Evolutionary conservation across 2,888 invertebrate genomes (phyloP).

Genomic region (Andricus quercusramuli): DNA sequence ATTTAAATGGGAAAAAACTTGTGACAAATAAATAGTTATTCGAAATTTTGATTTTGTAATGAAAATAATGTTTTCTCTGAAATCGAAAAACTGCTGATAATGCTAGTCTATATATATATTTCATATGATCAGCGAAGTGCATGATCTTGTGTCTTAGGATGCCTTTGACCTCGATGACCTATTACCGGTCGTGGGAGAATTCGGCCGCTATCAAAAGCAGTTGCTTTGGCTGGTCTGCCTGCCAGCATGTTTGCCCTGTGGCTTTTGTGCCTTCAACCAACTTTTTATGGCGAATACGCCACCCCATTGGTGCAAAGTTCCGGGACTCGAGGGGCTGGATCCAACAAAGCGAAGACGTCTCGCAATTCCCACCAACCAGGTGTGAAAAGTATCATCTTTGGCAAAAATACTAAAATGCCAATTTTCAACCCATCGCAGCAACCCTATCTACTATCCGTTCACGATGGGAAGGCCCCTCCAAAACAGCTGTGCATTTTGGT

Average conservation of each 20-base stretch:
- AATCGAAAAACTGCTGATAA: no score
- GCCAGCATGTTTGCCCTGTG: slow-evolving; percentile 93
- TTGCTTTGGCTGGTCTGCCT: slow-evolving; percentile 92
- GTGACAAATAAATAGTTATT: no score
- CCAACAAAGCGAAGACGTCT: slow-evolving; percentile 80
- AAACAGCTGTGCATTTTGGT: no score
- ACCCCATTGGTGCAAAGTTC: slow-evolving; percentile 91
- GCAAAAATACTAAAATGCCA: not conserved
- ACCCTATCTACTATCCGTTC: no score
- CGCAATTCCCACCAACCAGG: slow-evolving; percentile 82
- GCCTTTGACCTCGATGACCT: slow-evolving; percentile 91
- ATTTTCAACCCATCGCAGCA: not conserved
- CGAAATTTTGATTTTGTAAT: no score
- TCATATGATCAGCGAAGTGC: not conserved
- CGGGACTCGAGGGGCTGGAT: slow-evolving; percentile 81
- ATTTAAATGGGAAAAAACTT: no score
- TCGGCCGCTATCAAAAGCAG: slow-evolving; percentile 92
- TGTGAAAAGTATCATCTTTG: slow-evolving; percentile 46
- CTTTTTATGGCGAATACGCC: slow-evolving; percentile 94
- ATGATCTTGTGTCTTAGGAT: slow-evolving; percentile 72
- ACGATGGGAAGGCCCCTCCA: no score
- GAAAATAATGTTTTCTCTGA: not conserved
- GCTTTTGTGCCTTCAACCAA: slow-evolving; percentile 95
- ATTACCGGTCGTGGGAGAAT: slow-evolving; percentile 92
- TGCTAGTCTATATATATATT: not conserved